Base-by-base conservation (phyloP, 2,888 invertebrate genomes). In the Aproaerema taeniolella region DNA sequence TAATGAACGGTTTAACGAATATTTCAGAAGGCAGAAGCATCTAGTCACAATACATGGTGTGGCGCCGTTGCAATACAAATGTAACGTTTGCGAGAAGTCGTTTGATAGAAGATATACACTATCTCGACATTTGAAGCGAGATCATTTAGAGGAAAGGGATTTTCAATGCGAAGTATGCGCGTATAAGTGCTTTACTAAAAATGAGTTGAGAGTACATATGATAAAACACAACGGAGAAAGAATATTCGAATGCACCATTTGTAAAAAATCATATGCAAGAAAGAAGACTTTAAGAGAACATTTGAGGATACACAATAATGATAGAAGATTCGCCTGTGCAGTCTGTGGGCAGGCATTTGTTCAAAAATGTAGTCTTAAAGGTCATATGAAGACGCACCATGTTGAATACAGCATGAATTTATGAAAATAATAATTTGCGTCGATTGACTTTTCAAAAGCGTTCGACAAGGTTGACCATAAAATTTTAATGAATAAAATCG, bases 361-460 rank as follows among this genome's bases (percentile, higher is more conserved):
- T 0, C 79, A 85, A 47, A 81, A 81, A 41, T 82, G 79, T 32
- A 80, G 80, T 43, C 42, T 85, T 8, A 82, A 82, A 38, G 72
- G 75, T 1, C 82, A 82, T 49, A 58, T 80, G 33, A 83, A 81
- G 37, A 75, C 77, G 0, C 72, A 73, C 26, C 74, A 80, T 51
- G 49, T 67, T 2, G 69, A 77, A 25, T 67, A 58, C 39, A 54
- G 32, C 49, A 32, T 61, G 39, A n/a, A n/a, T n/a, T n/a, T n/a
- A n/a, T n/a, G 38, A 40, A n/a, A n/a, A 4, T 38, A 20, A n/a
- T n/a, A n/a, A n/a, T n/a, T n/a, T n/a, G n/a, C n/a, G n/a, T n/a
- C n/a, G n/a, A n/a, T n/a, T n/a, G n/a, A n/a, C n/a, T n/a, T n/a
- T n/a, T n/a, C n/a, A n/a, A n/a, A n/a, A n/a, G n/a, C n/a, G n/a